Base-by-base conservation (phyloP, 1,140 invertebrate genomes). In the Polypedilum vanderplanki region DNA sequence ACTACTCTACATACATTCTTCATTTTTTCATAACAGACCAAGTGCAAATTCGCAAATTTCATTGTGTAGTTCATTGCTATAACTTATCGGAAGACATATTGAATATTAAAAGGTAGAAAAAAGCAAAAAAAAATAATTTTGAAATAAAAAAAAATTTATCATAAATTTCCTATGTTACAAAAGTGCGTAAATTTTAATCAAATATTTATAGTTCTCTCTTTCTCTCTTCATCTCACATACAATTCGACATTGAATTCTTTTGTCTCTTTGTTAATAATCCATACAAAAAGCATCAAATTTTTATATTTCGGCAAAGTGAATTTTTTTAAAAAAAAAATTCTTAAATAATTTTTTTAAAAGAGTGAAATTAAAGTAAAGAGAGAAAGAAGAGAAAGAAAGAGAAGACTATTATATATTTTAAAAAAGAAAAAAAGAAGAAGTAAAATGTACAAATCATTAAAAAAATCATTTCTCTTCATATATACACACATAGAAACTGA, bases 131-230 rank as follows among this genome's bases (percentile, higher is more conserved):
- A 5, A 33, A 33, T 33, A 33, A 33, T 33, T 33, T 33, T 33
- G 1, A 33, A 33, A 33, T 33, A 33, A 33, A 33, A 33, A 33
- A 33, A 33, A 33, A 3, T 33, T 33, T 33, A 33, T 33, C 24
- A 33, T 33, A 33, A 33, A 33, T 33, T 33, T 33, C 24, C 24
- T 33, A 33, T 33, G 24, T 33, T 33, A 33, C 24, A 33, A 57
- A 57, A 57, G 46, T 57, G 46, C 46, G 46, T 57, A 57, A 57
- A 57, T 57, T 57, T 57, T 57, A n/a, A 57, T 57, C 46, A n/a
- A 12, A 57, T 57, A 57, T 57, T 46, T 46, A 46, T 46, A 33
- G 5, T 33, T 33, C 24, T 33, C 24, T 33, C 24, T 33, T 33
- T 33, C 24, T 33, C 24, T 33, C 41, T 1, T 46, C 41, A 46